Base-by-base conservation (phyloP, 2,797 vertebrate species). In the Enteromius paludinosus region DNA sequence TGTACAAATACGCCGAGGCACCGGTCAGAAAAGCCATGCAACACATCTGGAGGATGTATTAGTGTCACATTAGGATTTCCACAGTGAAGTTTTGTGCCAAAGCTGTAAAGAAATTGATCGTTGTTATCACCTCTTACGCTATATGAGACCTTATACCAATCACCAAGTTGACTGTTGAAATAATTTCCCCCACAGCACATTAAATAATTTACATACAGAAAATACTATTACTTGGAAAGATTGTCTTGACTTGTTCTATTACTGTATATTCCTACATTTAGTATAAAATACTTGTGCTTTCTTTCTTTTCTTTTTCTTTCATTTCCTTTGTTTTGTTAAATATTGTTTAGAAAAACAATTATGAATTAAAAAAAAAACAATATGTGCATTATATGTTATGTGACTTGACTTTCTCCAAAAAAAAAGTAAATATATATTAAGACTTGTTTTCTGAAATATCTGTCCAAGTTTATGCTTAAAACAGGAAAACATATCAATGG, bases 1-100 rank as follows among this genome's bases (percentile, higher is more conserved):
- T 75, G 72, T 30, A 79, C 82, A 85, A 81, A 85, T 73, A 79
- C 81, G 35, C 23, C 15, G 14, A 76, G 18, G 23, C 59, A 84
- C 65, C 30, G 20, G 41, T 62, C 28, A 33, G 28, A 41, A 74
- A 74, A 59, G 14, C 72, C 72, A 59, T 59, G 17, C 38, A 59
- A 11, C 35, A 56, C 49, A 74, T 59, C 49, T 33, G 25, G n/a
- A 76, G 43, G 77, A 49, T 41, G 2, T 49, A 66, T 45, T 52
- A 7, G 62, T 38, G 30, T 65, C 20, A 78, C 6, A 23, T 23
- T 78, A 23, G 4, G 15, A 25, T 47, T 35, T 17, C 18, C 14
- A 77, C 23, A 77, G 23, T 45, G 14, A 62, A 4, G 73, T 7
- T 28, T 30, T 62, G 10, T 17, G 25, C 25, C 15, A 28, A 49